Evolutionary conservation across 2,113 vertebrate species (phyloP).

Genomic region (Equus przewalskii): DNA sequence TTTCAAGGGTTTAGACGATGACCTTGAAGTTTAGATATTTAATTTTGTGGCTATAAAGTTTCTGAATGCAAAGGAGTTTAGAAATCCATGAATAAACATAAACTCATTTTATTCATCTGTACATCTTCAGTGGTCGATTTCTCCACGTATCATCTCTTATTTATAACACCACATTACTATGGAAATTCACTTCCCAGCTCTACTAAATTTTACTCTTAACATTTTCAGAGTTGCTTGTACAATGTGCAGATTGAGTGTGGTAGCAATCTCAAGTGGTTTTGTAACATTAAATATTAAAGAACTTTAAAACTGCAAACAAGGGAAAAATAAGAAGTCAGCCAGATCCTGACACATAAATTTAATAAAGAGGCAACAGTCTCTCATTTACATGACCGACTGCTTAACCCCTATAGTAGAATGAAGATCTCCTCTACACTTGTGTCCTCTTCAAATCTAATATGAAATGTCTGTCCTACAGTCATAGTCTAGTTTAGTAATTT

Average conservation of each 20-base stretch:
- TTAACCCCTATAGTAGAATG: conserved; percentile 54
- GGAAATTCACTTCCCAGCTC: conserved; percentile 75
- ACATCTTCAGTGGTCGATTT: conserved; percentile 63
- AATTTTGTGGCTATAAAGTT: conserved; percentile 61
- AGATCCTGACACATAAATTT: conserved; percentile 75
- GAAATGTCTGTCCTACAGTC: background rate
- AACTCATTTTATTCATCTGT: conserved; percentile 72
- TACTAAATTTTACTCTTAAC: conserved; percentile 80
- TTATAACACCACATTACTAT: conserved; percentile 72
- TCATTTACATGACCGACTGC: conserved; percentile 25
- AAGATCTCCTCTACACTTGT: background rate
- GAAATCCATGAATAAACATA: conserved; percentile 65
- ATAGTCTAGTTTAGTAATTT: background rate
- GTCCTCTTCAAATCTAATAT: conserved; percentile 15
- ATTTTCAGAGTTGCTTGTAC: conserved; percentile 72
- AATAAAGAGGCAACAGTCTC: conserved; percentile 72
- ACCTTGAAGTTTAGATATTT: conserved; percentile 7
- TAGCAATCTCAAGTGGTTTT: conserved; percentile 74
- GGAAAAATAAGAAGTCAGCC: conserved; percentile 75
- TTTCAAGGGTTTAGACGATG: conserved; percentile 56
- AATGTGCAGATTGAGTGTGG: conserved; percentile 77
- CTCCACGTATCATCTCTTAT: conserved; percentile 70
- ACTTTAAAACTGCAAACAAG: conserved; percentile 78
- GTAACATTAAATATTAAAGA: conserved; percentile 85
- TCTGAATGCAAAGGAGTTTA: conserved; percentile 29